Conservation (phyloP, 2,797 vertebrate species). For the Peromyscus melanophrys region DNA sequence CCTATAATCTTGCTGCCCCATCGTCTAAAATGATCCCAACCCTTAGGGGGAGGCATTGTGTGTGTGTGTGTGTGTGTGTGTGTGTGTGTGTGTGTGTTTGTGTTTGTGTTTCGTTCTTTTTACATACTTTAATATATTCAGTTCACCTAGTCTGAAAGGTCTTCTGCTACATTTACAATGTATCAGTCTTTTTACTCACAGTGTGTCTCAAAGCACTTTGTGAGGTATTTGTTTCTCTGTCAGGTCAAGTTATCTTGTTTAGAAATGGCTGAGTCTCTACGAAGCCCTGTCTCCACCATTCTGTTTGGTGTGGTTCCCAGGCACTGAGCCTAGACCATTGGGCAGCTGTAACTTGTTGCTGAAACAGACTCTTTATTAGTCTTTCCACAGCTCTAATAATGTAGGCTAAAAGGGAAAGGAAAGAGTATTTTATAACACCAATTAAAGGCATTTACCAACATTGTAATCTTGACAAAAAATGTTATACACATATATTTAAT, state of each 20-base stretch:
- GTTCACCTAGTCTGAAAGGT: too few species aligned
- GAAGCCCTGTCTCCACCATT: not conserved
- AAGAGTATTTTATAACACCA: not conserved
- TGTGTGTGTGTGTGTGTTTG: too few species aligned
- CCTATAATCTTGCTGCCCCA: too few species aligned
- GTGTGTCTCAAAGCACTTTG: not conserved
- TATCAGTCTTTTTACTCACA: not conserved
- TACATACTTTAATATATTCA: not conserved
- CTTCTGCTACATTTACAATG: not conserved
- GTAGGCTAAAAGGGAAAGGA: not conserved
- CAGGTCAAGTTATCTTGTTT: not conserved
- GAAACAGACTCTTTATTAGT: not conserved
- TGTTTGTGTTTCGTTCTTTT: not conserved
- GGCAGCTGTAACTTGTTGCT: not conserved
- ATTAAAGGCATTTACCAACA: not conserved
- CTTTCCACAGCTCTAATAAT: not conserved
- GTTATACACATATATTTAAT: not conserved
- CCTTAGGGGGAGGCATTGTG: not conserved
- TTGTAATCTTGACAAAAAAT: slow-evolving; percentile 8
- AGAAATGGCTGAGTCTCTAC: not conserved
- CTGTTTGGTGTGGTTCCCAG: not conserved
- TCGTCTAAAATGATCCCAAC: not conserved
- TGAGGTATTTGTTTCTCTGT: too few species aligned
- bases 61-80: too few species aligned
- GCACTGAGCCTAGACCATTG: too few species aligned